These are phyloP conservation scores for Physella acuta DNA, from an alignment of 1,140 invertebrate genomes.

Conservation along the genomic window DNA sequence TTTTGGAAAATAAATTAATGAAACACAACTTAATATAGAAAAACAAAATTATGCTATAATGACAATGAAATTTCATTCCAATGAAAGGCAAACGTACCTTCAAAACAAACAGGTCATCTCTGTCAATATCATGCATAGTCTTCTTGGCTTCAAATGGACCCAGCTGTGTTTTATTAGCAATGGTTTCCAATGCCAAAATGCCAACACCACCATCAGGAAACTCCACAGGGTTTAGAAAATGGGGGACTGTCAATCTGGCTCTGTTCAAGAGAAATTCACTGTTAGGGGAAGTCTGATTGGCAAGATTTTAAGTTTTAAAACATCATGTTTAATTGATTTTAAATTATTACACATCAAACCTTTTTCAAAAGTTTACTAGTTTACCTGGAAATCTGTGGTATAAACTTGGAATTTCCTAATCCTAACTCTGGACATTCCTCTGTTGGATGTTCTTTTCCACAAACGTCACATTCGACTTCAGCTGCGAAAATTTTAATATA, in stretches of 20 bases:
- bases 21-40: background rate
- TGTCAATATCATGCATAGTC: slow-evolving; percentile 50
- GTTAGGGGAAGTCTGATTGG: too few relatives aligned
- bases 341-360: too few relatives aligned
- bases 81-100: slow-evolving; percentile 46
- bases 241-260: slow-evolving; percentile 60
- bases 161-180: slow-evolving; percentile 59
- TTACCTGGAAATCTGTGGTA: slow-evolving; percentile 30
- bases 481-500: too few relatives aligned
- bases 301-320: too few relatives aligned
- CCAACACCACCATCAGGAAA: slow-evolving; percentile 50
- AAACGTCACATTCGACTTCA: slow-evolving; percentile 58
- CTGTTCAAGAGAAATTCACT: slow-evolving; percentile 36
- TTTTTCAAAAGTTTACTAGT: too few relatives aligned
- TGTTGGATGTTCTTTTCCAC: slow-evolving; percentile 56
- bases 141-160: slow-evolving; percentile 61
- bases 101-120: slow-evolving; percentile 55
- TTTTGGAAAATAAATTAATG: too few relatives aligned
- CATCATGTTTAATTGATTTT: too few relatives aligned
- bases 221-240: slow-evolving; percentile 52
- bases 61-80: too few relatives aligned
- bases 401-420: slow-evolving; percentile 35
- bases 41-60: background rate
- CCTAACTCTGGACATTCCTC: slow-evolving; percentile 56
- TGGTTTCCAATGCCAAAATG: slow-evolving; percentile 44